Conservation (phyloP, 92 coral and sea anemone genomes). For the Porites evermanni region DNA sequence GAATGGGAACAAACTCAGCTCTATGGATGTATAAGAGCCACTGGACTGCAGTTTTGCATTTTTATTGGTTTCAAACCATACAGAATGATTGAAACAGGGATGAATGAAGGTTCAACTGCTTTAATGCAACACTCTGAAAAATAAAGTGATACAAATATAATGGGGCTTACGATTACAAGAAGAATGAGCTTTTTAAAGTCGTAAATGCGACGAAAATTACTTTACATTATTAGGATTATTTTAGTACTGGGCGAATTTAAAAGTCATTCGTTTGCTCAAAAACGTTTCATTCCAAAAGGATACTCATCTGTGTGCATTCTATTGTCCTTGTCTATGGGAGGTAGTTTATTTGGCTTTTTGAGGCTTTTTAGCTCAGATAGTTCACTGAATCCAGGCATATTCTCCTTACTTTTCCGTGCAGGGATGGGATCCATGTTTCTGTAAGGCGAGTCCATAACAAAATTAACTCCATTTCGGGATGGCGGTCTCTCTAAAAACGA, state of each 20-base stretch:
- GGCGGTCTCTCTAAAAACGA: slow-evolving; percentile 10
- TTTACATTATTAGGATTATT: background rate
- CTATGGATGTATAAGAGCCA: too few relatives aligned
- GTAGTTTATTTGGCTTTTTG: slow-evolving; percentile 59
- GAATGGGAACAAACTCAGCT: too few relatives aligned
- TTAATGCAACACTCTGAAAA: background rate
- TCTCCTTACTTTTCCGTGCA: slow-evolving; percentile 6
- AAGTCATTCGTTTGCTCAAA: background rate
- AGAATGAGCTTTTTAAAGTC: background rate
- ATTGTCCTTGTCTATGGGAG: slow-evolving; percentile 66
- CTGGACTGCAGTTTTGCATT: too few relatives aligned
- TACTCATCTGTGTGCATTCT: slow-evolving; percentile 19
- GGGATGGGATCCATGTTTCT: slow-evolving; percentile 22
- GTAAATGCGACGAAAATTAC: background rate
- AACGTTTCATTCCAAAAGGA: slow-evolving; percentile 18
- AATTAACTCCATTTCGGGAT: slow-evolving; percentile 12
- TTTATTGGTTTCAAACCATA: too few relatives aligned
- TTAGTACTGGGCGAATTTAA: too few relatives aligned
- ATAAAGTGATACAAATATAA: too few relatives aligned
- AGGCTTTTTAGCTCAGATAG: slow-evolving; percentile 19
- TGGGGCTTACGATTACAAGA: background rate
- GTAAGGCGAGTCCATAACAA: slow-evolving; percentile 10
- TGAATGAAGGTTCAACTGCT: background rate
- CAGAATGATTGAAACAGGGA: too few relatives aligned
- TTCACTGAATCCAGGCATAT: slow-evolving; percentile 30